Conservation (phyloP, 2,797 vertebrate species). For the Anguilla megastoma region DNA sequence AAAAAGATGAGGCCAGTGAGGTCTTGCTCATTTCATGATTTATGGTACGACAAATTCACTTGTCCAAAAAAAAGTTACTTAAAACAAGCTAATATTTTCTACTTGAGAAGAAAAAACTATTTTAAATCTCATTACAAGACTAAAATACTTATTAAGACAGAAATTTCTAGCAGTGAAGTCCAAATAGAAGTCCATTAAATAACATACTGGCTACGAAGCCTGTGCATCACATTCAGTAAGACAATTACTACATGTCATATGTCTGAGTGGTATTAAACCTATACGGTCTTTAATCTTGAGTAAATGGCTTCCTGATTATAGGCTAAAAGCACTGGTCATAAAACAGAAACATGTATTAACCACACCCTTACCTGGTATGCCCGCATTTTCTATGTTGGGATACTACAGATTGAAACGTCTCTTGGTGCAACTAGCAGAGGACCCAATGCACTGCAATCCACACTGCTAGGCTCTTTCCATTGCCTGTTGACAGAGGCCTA, state of each 20-base stretch:
- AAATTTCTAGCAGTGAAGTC: neutral
- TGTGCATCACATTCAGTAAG: neutral
- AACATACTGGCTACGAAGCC: neutral
- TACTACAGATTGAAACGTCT: neutral
- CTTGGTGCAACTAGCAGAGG: slow-evolving; percentile 21
- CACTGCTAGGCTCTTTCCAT: slow-evolving; percentile 22
- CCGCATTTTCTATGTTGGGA: neutral
- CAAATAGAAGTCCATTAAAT: neutral
- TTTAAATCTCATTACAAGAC: neutral
- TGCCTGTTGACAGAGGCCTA: slow-evolving; percentile 5
- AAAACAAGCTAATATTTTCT: too few relatives aligned
- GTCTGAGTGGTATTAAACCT: neutral
- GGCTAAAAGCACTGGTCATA: neutral
- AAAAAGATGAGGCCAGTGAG: too few relatives aligned
- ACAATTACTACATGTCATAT: neutral
- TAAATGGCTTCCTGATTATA: neutral
- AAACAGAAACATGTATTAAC: neutral
- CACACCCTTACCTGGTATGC: slow-evolving; percentile 29
- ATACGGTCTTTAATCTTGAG: neutral
- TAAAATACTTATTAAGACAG: neutral
- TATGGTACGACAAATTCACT: too few relatives aligned
- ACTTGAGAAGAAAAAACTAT: too few relatives aligned
- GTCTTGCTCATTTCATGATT: too few relatives aligned
- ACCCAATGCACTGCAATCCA: slow-evolving; percentile 25
- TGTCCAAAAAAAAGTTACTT: too few relatives aligned